Conservation (phyloP, 1,140 invertebrate species). For the Rhagoletis pomonella region DNA sequence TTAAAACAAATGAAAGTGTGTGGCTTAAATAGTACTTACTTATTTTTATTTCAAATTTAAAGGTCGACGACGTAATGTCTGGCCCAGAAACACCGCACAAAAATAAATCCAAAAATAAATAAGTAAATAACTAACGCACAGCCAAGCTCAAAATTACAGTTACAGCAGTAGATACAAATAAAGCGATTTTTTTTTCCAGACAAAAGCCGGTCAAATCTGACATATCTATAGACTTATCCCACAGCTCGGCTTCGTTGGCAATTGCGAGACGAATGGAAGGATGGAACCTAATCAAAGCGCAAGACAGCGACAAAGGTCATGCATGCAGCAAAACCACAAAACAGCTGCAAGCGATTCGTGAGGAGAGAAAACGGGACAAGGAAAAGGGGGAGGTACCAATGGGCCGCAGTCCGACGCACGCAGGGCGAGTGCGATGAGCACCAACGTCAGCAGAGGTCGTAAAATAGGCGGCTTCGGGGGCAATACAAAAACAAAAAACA, state of each 20-base stretch:
- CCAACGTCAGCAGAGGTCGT: background rate
- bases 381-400: too few relatives aligned
- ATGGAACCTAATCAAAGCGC: background rate
- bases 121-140: background rate
- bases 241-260: background rate
- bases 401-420: background rate
- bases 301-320: constrained; percentile 25
- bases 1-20: background rate
- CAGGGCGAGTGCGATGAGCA: background rate
- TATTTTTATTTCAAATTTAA: background rate
- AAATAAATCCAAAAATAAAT: constrained; percentile 23
- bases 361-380: background rate
- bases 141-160: constrained; percentile 20
- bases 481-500: background rate
- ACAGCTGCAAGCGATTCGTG: background rate
- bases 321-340: constrained; percentile 22
- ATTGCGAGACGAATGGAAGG: background rate
- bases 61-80: constrained; percentile 41
- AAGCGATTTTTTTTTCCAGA: background rate
- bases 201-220: background rate
- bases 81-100: constrained; percentile 14
- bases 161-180: background rate
- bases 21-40: background rate
- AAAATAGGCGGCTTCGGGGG: background rate
- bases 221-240: background rate